Percentiles rank a stretch among this genome's conserved stretches.
phyloP scores from a whole-genome alignment of 2,888 invertebrate species.

The Xestia c-nigrum region DNA sequence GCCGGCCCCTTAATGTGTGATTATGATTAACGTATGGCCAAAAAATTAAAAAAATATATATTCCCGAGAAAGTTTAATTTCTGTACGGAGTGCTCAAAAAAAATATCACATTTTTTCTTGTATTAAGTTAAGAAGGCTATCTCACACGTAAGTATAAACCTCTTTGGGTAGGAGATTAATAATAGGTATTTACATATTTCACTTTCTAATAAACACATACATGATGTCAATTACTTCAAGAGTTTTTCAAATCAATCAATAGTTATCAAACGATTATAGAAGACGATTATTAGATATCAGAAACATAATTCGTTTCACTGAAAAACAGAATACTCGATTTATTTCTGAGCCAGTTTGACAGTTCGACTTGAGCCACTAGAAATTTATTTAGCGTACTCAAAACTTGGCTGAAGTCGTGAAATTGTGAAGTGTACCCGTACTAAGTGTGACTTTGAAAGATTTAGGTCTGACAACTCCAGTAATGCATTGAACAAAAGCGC shows the following conservation, averaged over 20 bases:
- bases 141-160: background rate
- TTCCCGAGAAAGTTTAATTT: too few relatives aligned
- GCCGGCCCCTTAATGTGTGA: too few relatives aligned
- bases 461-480: conserved; percentile 58
- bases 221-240: background rate
- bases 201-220: background rate
- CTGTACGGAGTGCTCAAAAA: too few relatives aligned
- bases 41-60: too few relatives aligned
- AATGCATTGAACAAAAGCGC: conserved; percentile 51
- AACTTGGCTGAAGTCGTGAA: conserved; percentile 63
- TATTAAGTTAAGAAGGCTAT: too few relatives aligned
- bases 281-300: background rate
- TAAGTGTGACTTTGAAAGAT: conserved; percentile 69
- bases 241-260: background rate
- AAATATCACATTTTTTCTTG: too few relatives aligned
- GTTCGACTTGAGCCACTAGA: conserved; percentile 57
- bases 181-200: too few relatives aligned
- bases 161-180: too few relatives aligned
- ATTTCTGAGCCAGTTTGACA: conserved; percentile 64
- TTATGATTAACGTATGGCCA: too few relatives aligned
- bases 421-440: conserved; percentile 66
- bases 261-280: background rate
- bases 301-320: conserved; percentile 18
- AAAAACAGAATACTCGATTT: conserved; percentile 51
- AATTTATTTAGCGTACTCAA: conserved; percentile 65